Conservation (phyloP, 2,888 invertebrate species). For the Dynastes tityus region DNA sequence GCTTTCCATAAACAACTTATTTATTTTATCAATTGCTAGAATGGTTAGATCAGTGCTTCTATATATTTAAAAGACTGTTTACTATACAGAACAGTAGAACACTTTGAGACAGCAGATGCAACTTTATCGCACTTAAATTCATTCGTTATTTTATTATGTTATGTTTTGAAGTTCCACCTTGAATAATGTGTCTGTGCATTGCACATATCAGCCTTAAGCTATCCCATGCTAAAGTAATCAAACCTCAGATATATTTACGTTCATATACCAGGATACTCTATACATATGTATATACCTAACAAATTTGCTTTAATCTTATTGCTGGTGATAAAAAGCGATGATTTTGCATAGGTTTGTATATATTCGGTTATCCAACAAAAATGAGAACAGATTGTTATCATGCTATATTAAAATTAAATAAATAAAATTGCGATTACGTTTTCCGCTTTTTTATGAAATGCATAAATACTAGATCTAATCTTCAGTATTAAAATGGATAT, state of each 20-base stretch:
- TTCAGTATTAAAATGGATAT: background rate
- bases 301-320: constrained; percentile 3
- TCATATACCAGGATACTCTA: background rate
- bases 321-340: background rate
- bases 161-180: background rate
- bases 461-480: background rate
- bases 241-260: background rate
- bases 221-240: background rate
- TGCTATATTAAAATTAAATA: background rate
- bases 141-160: too few relatives aligned
- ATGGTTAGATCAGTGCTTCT: too few relatives aligned
- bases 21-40: too few relatives aligned
- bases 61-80: too few relatives aligned
- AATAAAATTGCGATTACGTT: background rate
- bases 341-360: background rate
- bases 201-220: background rate
- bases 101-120: too few relatives aligned
- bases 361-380: background rate
- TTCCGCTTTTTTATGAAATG: background rate
- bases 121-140: too few relatives aligned
- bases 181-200: background rate
- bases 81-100: too few relatives aligned
- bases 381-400: background rate
- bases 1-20: too few relatives aligned
- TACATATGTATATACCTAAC: background rate